Evolutionary conservation across 2,888 invertebrate species (phyloP).

Genomic region (Amblyjoppa proteus): DNA sequence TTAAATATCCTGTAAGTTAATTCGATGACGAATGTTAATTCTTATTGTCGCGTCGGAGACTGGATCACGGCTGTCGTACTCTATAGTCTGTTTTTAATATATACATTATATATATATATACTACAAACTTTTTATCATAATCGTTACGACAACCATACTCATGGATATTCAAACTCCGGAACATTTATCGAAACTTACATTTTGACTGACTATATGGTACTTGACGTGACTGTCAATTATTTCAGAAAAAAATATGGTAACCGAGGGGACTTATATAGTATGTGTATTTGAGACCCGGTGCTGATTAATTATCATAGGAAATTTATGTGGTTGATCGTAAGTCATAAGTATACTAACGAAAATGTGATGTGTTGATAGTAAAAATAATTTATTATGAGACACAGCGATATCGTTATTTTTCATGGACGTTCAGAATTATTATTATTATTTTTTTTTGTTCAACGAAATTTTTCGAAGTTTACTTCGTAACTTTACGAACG

Average conservation of each 20-base stretch:
- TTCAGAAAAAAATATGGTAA: conserved; percentile 3
- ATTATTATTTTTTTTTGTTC: not conserved
- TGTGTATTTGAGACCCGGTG: conserved; percentile 4
- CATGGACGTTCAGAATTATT: not conserved
- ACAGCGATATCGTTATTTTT: conserved; percentile 17
- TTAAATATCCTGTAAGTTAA: not conserved
- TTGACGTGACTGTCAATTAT: conserved; percentile 62
- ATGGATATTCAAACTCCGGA: conserved; percentile 22
- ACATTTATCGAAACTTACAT: conserved; percentile 28
- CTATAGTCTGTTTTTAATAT: conserved; percentile 18
- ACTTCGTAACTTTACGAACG: conserved; percentile 85
- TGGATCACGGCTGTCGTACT: conserved; percentile 24
- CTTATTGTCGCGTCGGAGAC: conserved; percentile 9
- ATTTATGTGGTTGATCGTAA: conserved; percentile 41
- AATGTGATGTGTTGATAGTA: conserved; percentile 64
- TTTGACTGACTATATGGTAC: conserved; percentile 49
- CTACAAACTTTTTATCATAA: conserved; percentile 26
- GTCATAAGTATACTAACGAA: conserved; percentile 54
- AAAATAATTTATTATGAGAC: conserved; percentile 59
- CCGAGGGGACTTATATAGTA: not conserved
- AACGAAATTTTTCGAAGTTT: not conserved
- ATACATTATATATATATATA: conserved; percentile 29
- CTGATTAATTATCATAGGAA: conserved; percentile 33
- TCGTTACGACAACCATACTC: conserved; percentile 24
- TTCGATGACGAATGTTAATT: not conserved